Percentiles rank a stretch among this genome's conserved stretches.
Conservation (phyloP, 1,140 invertebrate genomes). For the Bombus difficillimus region DNA sequence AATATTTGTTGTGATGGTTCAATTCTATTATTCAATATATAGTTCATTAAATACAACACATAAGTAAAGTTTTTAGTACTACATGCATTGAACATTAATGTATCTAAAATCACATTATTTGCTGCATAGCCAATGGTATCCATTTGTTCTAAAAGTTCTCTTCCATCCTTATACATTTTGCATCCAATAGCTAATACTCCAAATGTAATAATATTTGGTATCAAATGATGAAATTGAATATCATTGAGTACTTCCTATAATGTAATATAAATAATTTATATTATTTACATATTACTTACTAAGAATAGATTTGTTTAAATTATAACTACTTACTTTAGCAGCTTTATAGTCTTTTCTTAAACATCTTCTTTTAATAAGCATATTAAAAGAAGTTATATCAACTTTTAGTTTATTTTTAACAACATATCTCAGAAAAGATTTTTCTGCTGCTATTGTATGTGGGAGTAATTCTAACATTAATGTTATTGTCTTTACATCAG, state of each 20-base stretch:
- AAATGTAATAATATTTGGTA: slow-evolving; percentile 92
- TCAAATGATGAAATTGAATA: slow-evolving; percentile 85
- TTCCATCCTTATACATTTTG: slow-evolving; percentile 84
- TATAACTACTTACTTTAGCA: slow-evolving; percentile 85
- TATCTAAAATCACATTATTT: slow-evolving; percentile 88
- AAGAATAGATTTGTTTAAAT: not conserved
- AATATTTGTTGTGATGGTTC: slow-evolving; percentile 84
- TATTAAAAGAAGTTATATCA: slow-evolving; percentile 93
- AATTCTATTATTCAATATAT: slow-evolving; percentile 85
- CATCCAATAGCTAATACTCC: slow-evolving; percentile 92
- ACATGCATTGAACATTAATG: slow-evolving; percentile 86
- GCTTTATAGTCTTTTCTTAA: slow-evolving; percentile 85
- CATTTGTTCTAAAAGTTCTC: slow-evolving; percentile 88
- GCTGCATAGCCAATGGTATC: slow-evolving; percentile 85
- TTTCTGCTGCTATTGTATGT: slow-evolving; percentile 85
- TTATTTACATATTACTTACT: slow-evolving; percentile 33
- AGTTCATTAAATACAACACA: slow-evolving; percentile 87
- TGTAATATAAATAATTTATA: slow-evolving; percentile 35
- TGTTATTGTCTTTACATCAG: slow-evolving; percentile 91
- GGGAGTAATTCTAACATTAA: slow-evolving; percentile 89
- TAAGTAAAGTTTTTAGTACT: slow-evolving; percentile 85
- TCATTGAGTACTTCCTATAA: slow-evolving; percentile 85
- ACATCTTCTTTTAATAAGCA: slow-evolving; percentile 91
- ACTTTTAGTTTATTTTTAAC: slow-evolving; percentile 82
- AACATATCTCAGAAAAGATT: slow-evolving; percentile 84